Base-by-base conservation (phyloP, 2,113 vertebrate genomes). In the Larimichthys polyactis region DNA sequence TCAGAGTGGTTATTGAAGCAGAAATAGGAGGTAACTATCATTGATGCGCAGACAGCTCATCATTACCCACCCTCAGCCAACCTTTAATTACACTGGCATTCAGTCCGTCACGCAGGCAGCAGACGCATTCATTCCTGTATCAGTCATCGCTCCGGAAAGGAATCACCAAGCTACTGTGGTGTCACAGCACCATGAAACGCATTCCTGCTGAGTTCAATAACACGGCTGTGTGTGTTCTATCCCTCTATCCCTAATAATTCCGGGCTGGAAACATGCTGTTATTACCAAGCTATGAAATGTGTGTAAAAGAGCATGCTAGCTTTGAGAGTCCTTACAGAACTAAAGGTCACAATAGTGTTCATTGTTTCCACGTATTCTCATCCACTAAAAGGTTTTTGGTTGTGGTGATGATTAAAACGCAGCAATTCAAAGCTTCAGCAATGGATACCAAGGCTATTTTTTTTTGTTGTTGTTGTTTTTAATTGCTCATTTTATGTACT, bases 51-150 rank as follows among this genome's bases (percentile, higher is more conserved):
- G 83, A 84, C 62, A 81, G 75, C 81, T 87, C 77, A 74, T 89
- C 75, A 64, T 5, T 79, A 63, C 73, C 76, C 68, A 80, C 71
- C 69, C 59, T 86, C 72, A 62, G 70, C 81, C 76, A 92, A 63
- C 79, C 68, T 85, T 83, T 88, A 85, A 90, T 93, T 87, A 85
- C 17, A 59, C 69, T 69, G 82, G 60, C 82, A 87, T 80, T 78
- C 78, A 71, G 60, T 72, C 58, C 6, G 60, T 83, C 75, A 60
- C 52, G 67, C 17, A 49, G 78, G 62, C 20, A 36, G 78, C 71
- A 48, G 60, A 81, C 62, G 64, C 71, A 81, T 76, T 78, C 76
- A 69, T 85, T 82, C 72, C 55, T 62, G 51, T 65, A 78, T 82
- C 86, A 81, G 77, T 84, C 82, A 85, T 64, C 4, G 6, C 59